Conservation (phyloP, 2,113 vertebrate species). For the Phalacrocorax pelagicus region DNA sequence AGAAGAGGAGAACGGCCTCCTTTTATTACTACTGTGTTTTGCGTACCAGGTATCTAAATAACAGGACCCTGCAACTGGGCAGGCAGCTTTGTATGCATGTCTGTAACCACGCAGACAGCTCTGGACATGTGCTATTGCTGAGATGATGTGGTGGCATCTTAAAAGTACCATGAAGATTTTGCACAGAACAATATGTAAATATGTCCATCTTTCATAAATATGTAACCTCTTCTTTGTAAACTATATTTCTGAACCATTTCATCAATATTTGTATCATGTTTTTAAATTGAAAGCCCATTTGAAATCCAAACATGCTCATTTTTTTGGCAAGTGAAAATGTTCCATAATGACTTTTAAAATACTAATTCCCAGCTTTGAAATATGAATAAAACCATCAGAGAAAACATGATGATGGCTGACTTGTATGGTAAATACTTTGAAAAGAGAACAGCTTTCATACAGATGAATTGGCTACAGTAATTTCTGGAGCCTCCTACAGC, state of each 20-base stretch:
- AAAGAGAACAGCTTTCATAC: background rate
- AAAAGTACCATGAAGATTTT: background rate
- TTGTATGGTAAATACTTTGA: background rate
- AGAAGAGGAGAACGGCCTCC: background rate
- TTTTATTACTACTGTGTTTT: background rate
- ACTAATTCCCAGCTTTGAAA: background rate
- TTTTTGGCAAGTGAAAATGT: background rate
- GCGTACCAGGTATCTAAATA: background rate
- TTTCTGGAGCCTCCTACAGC: background rate
- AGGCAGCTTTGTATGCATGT: background rate
- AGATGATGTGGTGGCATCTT: background rate
- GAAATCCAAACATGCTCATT: background rate
- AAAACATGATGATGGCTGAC: background rate
- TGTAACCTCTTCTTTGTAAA: background rate
- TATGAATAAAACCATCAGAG: background rate
- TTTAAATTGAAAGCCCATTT: background rate
- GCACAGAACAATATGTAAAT: background rate
- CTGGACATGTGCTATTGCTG: background rate
- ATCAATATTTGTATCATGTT: background rate
- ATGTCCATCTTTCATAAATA: background rate
- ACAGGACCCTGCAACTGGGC: background rate
- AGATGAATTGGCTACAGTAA: background rate
- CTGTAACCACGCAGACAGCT: background rate
- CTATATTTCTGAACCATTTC: background rate
- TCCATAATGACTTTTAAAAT: background rate